Evolutionary conservation across 2,888 invertebrate genomes (phyloP).

Genomic region (Bimastos eiseni): DNA sequence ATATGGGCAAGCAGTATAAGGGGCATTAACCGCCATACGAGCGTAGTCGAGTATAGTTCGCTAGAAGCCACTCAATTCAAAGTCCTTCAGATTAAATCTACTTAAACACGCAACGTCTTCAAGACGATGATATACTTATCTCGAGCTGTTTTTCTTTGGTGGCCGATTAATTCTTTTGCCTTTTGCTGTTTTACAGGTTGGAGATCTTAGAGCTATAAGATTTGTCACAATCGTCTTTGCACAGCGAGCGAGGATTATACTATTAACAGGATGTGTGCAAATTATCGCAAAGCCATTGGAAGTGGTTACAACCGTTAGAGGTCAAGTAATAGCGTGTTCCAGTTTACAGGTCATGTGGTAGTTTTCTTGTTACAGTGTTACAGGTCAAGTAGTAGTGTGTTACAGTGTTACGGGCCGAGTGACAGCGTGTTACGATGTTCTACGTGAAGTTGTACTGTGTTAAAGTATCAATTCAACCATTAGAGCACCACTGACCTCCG

Average conservation of each 20-base stretch:
- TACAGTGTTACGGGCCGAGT: not conserved
- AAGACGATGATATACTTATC: not conserved
- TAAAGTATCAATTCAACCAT: not conserved
- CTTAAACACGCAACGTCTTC: not conserved
- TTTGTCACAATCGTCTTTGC: not conserved
- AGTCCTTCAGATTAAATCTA: not conserved
- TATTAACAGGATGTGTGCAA: not conserved
- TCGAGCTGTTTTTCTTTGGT: not conserved
- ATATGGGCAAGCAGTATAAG: too few relatives aligned
- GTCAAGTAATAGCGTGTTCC: too few relatives aligned
- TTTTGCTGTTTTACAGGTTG: not conserved
- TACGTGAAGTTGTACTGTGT: not conserved
- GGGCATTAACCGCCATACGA: too few relatives aligned
- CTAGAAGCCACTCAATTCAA: too few relatives aligned
- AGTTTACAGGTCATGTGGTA: too few relatives aligned
- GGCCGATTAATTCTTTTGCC: not conserved
- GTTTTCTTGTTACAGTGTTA: too few relatives aligned
- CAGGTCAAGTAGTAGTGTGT: too few relatives aligned
- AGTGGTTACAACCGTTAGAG: not conserved
- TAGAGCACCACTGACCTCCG: not conserved
- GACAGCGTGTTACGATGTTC: not conserved
- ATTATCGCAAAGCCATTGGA: not conserved
- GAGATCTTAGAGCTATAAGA: not conserved
- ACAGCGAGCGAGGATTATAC: not conserved
- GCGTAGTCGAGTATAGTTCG: too few relatives aligned